Base-by-base conservation (phyloP, 1,140 invertebrate genomes). In the Cydia fagiglandana region DNA sequence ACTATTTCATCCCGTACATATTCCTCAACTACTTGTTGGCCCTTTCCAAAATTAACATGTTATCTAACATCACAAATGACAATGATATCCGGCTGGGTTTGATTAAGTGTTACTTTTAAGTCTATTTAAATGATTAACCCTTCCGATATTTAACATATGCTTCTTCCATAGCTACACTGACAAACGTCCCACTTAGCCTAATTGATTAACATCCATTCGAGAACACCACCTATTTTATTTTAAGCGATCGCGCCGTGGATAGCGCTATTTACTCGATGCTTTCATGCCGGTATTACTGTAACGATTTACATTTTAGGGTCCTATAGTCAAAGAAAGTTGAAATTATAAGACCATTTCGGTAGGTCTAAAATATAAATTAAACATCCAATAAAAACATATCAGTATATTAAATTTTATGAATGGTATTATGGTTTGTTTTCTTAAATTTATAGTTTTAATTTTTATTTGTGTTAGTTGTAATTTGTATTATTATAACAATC, bases 231-330 rank as follows among this genome's bases (percentile, higher is more conserved):
- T 17, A 38, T 70, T 70, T 70, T 70, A 38, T 70, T 70, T 70
- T 70, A 70, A 70, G 17, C 66, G 64, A 68, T 68, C 15, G 17
- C 64, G 20, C 64, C 12, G n/a, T 2, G 20, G 56, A 61, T 61
- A 20, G 66, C 34, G 66, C 66, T 70, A 38, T 70, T 70, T 45
- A 38, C 34, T 38, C 38, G 66, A 70, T 41, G 66, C 66, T 70
- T 41, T 38, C 66, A 38, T 38, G 15, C 66, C 66, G n/a, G 66
- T 45, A 70, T 70, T 70, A 38, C 66, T 38, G 66, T 70, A 45
- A 17, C 66, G 66, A 70, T 70, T 70, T 70, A 70, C 66, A 70
- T 70, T 70, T 68, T 61, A 24, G 56, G 56, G 56, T 61, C 56
- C 56, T n/a, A 12, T 24, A 61, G 56, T 20, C 9, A 61, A 24